These are phyloP conservation scores for Eospalax fontanierii DNA, from an alignment of 2,797 vertebrate genomes.

Conservation along the genomic window DNA sequence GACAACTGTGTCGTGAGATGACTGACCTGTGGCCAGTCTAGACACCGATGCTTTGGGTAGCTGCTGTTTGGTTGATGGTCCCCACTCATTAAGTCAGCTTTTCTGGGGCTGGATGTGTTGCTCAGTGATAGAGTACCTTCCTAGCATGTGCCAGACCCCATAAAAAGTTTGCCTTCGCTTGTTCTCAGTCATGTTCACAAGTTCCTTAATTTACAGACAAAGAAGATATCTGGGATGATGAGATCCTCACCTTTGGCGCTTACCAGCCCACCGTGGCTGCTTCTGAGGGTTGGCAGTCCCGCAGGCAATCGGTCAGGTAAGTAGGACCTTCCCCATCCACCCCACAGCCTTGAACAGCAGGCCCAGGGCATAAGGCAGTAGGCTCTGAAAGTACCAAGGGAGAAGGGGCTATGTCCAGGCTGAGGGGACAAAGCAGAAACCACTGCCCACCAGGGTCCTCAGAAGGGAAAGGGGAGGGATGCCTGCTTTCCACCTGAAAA, in stretches of 20 bases:
- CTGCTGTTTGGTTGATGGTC: not conserved
- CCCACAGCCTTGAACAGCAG: not conserved
- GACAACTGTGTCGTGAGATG: not conserved
- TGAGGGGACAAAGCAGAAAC: too few species aligned
- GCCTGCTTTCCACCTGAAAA: not conserved
- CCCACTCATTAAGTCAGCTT: not conserved
- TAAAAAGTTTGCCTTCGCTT: not conserved
- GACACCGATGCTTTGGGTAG: not conserved
- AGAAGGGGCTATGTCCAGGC: not conserved
- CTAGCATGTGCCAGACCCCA: not conserved
- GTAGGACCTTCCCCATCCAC: not conserved
- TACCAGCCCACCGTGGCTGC: slow-evolving; percentile 93
- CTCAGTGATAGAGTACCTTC: not conserved
- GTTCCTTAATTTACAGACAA: slow-evolving; percentile 84
- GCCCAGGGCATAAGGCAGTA: accelerated
- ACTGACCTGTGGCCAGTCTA: accelerated
- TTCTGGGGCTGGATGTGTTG: not conserved
- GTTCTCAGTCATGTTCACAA: not conserved
- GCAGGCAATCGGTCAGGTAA: slow-evolving; percentile 93
- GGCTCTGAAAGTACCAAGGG: too few species aligned
- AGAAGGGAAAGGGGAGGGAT: not conserved
- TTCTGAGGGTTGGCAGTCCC: slow-evolving; percentile 90
- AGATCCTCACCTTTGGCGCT: slow-evolving; percentile 93
- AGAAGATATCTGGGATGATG: slow-evolving; percentile 86
- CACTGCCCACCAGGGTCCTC: not conserved